phyloP scores from a whole-genome alignment of 2,113 vertebrate genomes.

The Noturus placidus region DNA sequence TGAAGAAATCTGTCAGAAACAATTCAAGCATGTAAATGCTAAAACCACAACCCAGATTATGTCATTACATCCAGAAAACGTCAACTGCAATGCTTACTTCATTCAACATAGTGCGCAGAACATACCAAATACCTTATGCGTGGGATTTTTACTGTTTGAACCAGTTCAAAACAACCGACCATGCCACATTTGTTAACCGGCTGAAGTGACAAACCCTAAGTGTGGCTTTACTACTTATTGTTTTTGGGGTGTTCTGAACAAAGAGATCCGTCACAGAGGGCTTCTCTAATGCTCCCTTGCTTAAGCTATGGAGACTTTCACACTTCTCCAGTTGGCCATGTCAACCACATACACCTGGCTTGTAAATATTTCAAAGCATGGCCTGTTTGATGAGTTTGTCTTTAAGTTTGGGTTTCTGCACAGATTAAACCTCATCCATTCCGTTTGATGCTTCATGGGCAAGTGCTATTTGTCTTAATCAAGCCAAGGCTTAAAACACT shows the following conservation, averaged over 20 bases:
- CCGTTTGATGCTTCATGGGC: not conserved
- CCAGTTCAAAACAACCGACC: constrained; percentile 18
- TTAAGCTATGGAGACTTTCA: constrained; percentile 32
- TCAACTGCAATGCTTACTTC: not conserved
- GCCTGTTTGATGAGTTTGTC: not conserved
- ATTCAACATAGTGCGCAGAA: not conserved
- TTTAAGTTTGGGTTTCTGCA: not conserved
- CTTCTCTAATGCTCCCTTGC: not conserved
- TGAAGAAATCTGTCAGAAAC: not conserved
- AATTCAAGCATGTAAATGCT: constrained; percentile 9
- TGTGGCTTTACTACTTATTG: constrained; percentile 34
- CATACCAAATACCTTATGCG: no score
- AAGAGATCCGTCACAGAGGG: no score
- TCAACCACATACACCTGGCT: constrained; percentile 45
- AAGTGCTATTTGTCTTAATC: not conserved
- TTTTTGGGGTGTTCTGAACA: constrained; percentile 22
- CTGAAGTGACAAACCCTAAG: constrained; percentile 23
- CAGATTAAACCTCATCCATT: not conserved
- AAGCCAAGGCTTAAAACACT: not conserved
- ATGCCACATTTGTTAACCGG: constrained; percentile 26
- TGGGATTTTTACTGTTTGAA: not conserved
- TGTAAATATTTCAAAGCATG: constrained; percentile 20
- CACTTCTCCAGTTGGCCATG: constrained; percentile 50
- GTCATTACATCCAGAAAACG: not conserved
- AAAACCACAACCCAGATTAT: constrained; percentile 2